phyloP scores from a whole-genome alignment of 2,113 vertebrate species.

The Grammomys surdaster region DNA sequence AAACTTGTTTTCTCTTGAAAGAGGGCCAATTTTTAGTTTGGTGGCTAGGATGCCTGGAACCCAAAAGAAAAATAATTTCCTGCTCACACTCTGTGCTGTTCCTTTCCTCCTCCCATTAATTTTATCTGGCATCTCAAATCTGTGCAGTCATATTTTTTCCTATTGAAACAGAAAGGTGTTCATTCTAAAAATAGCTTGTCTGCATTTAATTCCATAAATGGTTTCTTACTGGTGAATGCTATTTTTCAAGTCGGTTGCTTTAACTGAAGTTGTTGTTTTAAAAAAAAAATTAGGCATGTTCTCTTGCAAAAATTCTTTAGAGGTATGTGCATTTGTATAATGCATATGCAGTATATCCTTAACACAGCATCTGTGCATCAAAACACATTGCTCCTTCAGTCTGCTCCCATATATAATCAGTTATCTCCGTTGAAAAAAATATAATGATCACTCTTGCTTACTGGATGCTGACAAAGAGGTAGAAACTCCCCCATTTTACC shows the following conservation, averaged over 20 bases:
- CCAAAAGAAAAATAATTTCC: conserved; percentile 44
- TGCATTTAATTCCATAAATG: conserved; percentile 43
- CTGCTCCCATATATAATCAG: background rate
- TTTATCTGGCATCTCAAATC: conserved; percentile 33
- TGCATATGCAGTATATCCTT: background rate
- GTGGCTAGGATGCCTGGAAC: conserved; percentile 18
- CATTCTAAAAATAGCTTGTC: conserved; percentile 64
- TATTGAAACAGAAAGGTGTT: conserved; percentile 42
- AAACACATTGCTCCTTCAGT: background rate
- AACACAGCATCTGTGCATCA: background rate
- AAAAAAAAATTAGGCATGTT: background rate
- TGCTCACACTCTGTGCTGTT: background rate
- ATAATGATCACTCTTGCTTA: background rate
- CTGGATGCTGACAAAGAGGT: background rate
- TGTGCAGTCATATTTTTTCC: background rate
- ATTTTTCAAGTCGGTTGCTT: conserved; percentile 28
- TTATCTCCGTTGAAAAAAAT: conserved; percentile 14
- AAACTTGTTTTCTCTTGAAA: background rate
- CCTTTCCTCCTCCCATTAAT: background rate
- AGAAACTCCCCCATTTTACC: background rate
- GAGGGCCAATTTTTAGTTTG: background rate
- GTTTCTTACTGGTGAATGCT: conserved; percentile 4
- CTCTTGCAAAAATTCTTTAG: background rate
- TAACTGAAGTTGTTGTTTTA: background rate
- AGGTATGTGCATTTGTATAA: background rate